Evolutionary conservation across 2,888 invertebrate genomes (phyloP).

Genomic region (Caenorhabditis becei): DNA sequence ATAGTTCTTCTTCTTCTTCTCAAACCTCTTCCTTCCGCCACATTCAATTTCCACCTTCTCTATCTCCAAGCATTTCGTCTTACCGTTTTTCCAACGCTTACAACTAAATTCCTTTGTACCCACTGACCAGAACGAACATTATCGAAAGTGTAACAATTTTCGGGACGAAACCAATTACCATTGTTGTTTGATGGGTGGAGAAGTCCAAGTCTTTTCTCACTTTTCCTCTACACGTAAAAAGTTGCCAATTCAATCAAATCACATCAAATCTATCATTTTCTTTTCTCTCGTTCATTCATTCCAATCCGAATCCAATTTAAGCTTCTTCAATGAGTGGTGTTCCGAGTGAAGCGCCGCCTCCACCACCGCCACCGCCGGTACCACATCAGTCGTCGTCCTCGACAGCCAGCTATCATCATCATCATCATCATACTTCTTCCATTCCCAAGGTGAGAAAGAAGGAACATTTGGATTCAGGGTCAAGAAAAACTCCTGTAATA

Average conservation of each 20-base stretch:
- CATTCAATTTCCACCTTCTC: background rate
- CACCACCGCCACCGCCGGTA: conserved; percentile 38
- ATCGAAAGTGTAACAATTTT: conserved; percentile 55
- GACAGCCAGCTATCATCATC: conserved; percentile 48
- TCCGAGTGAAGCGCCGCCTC: conserved; percentile 52
- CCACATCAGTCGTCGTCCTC: conserved; percentile 47
- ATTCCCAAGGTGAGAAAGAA: conserved; percentile 49
- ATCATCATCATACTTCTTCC: conserved; percentile 50
- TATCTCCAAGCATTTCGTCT: conserved; percentile 2
- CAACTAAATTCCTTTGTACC: conserved; percentile 21
- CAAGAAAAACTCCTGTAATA: background rate
- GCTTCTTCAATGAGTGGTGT: conserved; percentile 61
- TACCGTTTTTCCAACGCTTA: conserved; percentile 11
- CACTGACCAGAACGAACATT: conserved; percentile 46
- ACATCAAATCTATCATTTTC: background rate
- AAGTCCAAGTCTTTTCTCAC: conserved; percentile 7
- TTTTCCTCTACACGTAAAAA: conserved; percentile 15
- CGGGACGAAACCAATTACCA: conserved; percentile 54
- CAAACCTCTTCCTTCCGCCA: conserved; percentile 14
- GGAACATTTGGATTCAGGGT: background rate
- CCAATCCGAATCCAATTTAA: conserved; percentile 35
- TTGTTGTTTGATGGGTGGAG: conserved; percentile 25
- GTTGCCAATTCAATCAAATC: conserved; percentile 36
- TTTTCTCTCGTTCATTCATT: background rate
- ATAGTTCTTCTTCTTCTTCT: background rate